Evolutionary conservation across 2,797 vertebrate genomes (phyloP), one percentile per base, ranked within the genome.

Genomic region (Etheostoma nigrum): DNA sequence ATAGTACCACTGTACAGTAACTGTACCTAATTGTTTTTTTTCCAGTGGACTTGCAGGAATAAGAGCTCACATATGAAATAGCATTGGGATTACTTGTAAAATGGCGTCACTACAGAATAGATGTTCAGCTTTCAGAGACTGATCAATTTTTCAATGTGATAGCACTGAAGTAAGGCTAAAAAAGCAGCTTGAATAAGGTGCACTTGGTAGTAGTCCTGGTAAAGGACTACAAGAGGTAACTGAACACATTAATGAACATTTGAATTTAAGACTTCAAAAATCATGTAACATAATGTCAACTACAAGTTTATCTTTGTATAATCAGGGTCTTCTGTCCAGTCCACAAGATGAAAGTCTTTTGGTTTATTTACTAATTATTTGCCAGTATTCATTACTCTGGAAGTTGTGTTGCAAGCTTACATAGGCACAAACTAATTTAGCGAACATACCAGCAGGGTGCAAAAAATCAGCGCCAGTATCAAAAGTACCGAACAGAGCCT

Each of bases 1-100:
- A 40, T 10, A 57, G 40, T 18, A 15, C 30, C 47, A 49, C n/a
- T 66, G 16, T 6, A n/a, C 9, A 47, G 66, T 47, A 74, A 49
- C 11, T 72, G 49, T 59, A 52, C 0, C 11, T 7, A 19, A 62
- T 73, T 59, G 44, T 13, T 54, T 67, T 72, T n/a, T 67, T 72
- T 57, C 63, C 16, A 1, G 11, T 21, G 19, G 57, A 25, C 18
- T 36, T 54, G 44, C 47, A 55, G 40, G 27, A 78, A 30, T 55
- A 62, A 63, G 8, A 62, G 40, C 21, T 55, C 30, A 33, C 51
- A 73, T 6, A 44, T 30, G 18, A 69, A 62, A 42, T 49, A 8
- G 44, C 18, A 36, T 30, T 15, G 12, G 27, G 27, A 61, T 67
- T 57, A 57, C 36, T 45, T 8, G 25, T 47, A 7, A 55, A 63